Conservation (phyloP, 2,113 vertebrate species). For the Cyphomyrus plagiostoma region DNA sequence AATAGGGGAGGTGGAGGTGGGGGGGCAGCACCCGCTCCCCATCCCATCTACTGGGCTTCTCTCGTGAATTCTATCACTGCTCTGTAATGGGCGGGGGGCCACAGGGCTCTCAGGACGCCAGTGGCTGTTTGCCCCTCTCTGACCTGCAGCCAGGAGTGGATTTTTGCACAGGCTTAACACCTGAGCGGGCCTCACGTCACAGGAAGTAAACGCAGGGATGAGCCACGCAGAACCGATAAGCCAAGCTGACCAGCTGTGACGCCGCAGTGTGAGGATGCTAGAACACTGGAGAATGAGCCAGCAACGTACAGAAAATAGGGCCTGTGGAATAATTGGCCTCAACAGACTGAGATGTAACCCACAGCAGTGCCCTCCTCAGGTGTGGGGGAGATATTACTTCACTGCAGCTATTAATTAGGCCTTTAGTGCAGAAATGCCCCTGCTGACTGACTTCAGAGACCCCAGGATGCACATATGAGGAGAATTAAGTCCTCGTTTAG, state of each 20-base stretch:
- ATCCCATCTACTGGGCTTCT: slow-evolving; percentile 32
- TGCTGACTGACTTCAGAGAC: slow-evolving; percentile 62
- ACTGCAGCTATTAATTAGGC: slow-evolving; percentile 79
- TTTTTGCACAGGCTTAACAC: not conserved
- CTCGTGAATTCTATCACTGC: slow-evolving; percentile 36
- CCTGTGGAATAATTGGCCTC: not conserved
- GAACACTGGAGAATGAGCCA: not conserved
- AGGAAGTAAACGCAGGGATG: not conserved
- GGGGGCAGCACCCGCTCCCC: slow-evolving; percentile 19
- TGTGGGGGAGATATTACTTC: slow-evolving; percentile 28
- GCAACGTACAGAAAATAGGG: not conserved
- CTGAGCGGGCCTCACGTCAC: not conserved
- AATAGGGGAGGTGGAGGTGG: slow-evolving; percentile 20
- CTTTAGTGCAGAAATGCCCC: slow-evolving; percentile 67
- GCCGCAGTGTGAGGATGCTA: not conserved
- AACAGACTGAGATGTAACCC: not conserved
- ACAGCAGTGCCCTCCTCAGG: not conserved
- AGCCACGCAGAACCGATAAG: not conserved
- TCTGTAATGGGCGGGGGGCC: slow-evolving; percentile 26
- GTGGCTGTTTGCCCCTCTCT: not conserved
- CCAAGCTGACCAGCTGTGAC: not conserved
- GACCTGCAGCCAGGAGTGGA: not conserved
- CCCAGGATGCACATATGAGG: slow-evolving; percentile 86
- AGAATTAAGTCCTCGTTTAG: slow-evolving; percentile 83
- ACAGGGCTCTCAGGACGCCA: not conserved